phyloP scores from a whole-genome alignment of 2,797 vertebrate genomes.

The Eidolon dupreanum region DNA sequence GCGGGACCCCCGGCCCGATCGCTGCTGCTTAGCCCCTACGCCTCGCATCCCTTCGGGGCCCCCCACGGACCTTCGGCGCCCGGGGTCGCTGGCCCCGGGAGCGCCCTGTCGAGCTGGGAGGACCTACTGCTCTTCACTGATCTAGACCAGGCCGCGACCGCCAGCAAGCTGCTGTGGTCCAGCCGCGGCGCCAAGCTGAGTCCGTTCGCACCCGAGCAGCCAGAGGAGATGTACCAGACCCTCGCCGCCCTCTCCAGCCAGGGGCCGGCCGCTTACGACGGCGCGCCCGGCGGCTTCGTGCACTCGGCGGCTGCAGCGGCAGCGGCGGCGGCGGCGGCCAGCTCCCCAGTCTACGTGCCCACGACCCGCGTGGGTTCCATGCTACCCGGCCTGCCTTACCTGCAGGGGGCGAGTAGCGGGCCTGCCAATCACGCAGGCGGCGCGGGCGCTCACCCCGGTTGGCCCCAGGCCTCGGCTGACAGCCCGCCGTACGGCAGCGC shows the following conservation, averaged over 20 bases:
- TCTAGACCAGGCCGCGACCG: constrained; percentile 91
- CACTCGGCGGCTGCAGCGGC: constrained; percentile 91
- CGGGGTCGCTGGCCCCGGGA: constrained; percentile 90
- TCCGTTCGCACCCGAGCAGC: constrained; percentile 86
- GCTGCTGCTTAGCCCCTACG: constrained; percentile 73
- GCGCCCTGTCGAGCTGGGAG: constrained; percentile 88
- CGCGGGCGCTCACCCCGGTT: constrained; percentile 91
- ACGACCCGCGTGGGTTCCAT: constrained; percentile 94
- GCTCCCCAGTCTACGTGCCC: constrained; percentile 97
- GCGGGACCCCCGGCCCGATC: constrained; percentile 84
- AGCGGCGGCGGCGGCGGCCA: constrained; percentile 88
- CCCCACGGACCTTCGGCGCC: constrained; percentile 71
- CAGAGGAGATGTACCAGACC: constrained; percentile 97
- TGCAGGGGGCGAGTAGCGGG: constrained; percentile 90
- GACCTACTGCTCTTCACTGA: constrained; percentile 96
- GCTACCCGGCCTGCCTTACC: constrained; percentile 94
- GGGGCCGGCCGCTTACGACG: constrained; percentile 93
- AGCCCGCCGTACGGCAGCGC: constrained; percentile 92
- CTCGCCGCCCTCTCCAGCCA: constrained; percentile 94
- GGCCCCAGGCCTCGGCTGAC: constrained; percentile 94
- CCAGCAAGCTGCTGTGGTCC: constrained; percentile 94
- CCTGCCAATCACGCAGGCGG: constrained; percentile 91
- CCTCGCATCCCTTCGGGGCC: constrained; percentile 72
- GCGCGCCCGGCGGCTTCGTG: constrained; percentile 93
- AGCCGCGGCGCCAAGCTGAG: constrained; percentile 92